These are phyloP conservation scores for Muricea muricata DNA, from an alignment of 92 coral and sea anemone species.

Conservation along the genomic window DNA sequence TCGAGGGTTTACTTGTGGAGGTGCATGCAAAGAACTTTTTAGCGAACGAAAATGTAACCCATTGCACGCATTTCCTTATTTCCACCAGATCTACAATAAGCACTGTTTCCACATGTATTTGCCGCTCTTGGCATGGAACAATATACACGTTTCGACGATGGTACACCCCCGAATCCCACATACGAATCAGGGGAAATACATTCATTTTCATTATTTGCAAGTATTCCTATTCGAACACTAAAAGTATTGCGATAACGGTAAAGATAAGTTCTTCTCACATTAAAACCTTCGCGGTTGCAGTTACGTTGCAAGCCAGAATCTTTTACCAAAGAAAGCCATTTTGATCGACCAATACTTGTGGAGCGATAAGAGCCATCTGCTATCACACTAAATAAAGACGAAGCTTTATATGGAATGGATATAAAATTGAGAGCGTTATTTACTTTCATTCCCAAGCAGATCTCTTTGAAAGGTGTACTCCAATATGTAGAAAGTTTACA, in stretches of 20 bases:
- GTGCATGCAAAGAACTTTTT: not conserved
- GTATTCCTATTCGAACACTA: not conserved
- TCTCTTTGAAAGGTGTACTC: not conserved
- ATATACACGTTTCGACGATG: not conserved
- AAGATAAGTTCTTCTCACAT: not conserved
- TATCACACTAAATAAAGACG: slow-evolving; percentile 2
- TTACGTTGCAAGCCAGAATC: not conserved
- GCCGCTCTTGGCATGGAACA: not conserved
- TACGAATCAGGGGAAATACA: not conserved
- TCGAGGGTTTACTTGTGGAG: too few relatives aligned
- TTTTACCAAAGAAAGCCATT: not conserved
- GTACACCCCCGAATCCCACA: not conserved
- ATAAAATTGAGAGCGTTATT: not conserved
- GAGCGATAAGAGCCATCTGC: not conserved
- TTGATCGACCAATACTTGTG: not conserved
- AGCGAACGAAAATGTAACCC: not conserved
- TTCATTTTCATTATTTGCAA: not conserved
- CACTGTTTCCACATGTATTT: slow-evolving; percentile 1
- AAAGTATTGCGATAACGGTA: not conserved
- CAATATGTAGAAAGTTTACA: slow-evolving; percentile 3
- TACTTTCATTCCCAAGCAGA: slow-evolving; percentile 13
- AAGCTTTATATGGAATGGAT: not conserved
- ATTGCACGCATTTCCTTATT: not conserved
- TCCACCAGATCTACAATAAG: not conserved
- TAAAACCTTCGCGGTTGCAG: slow-evolving; percentile 18